Evolutionary conservation across 2,888 invertebrate genomes (phyloP), one percentile per base, ranked within the genome.

Genomic region (Adelognathus sp.): DNA sequence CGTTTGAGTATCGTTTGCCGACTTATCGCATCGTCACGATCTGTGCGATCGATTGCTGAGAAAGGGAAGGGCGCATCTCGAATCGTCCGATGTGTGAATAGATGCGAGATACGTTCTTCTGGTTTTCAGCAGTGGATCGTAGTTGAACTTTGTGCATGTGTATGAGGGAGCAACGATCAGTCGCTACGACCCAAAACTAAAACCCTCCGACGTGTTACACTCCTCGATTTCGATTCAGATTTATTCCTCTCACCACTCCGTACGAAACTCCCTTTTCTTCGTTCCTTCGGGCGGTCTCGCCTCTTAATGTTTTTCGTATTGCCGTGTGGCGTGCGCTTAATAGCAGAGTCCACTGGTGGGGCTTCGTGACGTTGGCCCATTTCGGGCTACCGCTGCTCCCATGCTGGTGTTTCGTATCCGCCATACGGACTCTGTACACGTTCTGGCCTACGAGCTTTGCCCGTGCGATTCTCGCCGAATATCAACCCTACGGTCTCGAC

Each of bases 281-380:
- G 16, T 67, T 54, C 33, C 69, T 82, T 82, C 71, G 46, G 50
- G 11, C 72, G n/a, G n/a, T n/a, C 75, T 69, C 64, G 64, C 58
- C 46, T 72, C 60, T 78, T 85, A 85, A 87, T 85, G 84, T 81
- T 84, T 86, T 85, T 87, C 83, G 82, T 82, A 86, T 85, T 86
- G 82, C 85, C 80, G 58, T 75, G 81, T 87, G 74, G 87, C 87
- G 87, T 87, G 87, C 83, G 67, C 77, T 79, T 85, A 86, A 86
- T 86, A 81, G 79, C 76, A 69, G 64, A 74, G 73, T 71, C 79
- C 67, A 56, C 69, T 70, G 63, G 67, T 71, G 80, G 78, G n/a
- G 44, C 79, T 85, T 82, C 83, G 84, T 84, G 85, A 79, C 79
- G 52, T 73, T 76, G 61, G 79, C 67, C 81, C 82, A 80, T 84